phyloP scores from a whole-genome alignment of 2,113 vertebrate species.

The Protobothrops mucrosquamatus region DNA sequence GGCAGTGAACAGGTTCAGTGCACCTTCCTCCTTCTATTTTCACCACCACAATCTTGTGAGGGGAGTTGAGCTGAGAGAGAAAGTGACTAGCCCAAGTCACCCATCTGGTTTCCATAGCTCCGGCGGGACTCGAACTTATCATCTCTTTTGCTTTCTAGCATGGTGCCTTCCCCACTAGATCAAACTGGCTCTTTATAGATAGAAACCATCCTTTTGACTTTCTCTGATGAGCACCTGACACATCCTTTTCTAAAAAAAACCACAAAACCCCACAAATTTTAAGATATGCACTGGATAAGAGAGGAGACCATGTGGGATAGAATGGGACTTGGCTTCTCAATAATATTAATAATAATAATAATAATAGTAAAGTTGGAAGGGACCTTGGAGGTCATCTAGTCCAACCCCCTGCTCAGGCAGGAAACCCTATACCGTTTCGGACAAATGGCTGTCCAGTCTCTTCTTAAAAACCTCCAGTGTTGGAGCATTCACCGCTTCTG shows the following conservation, averaged over 20 bases:
- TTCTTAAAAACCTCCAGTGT: no score
- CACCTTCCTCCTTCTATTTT: background rate
- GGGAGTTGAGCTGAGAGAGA: background rate
- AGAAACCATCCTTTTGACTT: background rate
- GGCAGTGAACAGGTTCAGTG: background rate
- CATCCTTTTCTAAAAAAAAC: background rate
- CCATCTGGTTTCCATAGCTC: background rate
- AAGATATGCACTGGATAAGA: background rate
- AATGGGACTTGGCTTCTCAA: background rate
- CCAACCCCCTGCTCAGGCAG: no score
- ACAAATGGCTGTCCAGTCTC: no score
- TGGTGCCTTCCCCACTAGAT: background rate
- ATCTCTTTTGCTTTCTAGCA: background rate
- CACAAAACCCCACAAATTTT: background rate
- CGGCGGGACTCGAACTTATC: background rate
- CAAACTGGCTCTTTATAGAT: background rate
- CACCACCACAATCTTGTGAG: background rate
- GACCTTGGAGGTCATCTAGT: no score
- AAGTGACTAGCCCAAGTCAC: background rate
- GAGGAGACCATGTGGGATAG: background rate
- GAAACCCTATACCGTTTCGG: no score
- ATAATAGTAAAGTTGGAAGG: no score
- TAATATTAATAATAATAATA: no score
- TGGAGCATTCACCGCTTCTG: no score
- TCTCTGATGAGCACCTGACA: background rate